Base-by-base conservation (phyloP, 2,113 vertebrate species). In the Alethe castanea region DNA sequence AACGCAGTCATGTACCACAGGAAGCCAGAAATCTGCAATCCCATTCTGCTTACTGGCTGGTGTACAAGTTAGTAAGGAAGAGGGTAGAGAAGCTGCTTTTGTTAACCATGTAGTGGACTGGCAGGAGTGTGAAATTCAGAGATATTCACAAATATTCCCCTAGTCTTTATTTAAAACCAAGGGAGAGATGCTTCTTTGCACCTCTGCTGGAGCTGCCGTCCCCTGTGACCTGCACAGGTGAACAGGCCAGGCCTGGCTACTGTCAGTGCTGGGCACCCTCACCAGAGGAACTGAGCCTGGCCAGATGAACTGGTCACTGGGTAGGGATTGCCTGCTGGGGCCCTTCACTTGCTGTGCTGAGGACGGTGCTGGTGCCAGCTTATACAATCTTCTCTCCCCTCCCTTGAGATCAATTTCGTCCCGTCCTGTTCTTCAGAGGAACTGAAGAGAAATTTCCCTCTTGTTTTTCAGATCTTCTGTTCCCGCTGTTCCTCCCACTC, bases 401-500 rank as follows among this genome's bases (percentile, higher is more conserved):
- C 18, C 25, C 44, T 77, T 56, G 60, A 88, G 59, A 56, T 36
- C 20, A 71, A 0, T 62, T 77, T 91, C 74, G 35, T 71, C n/a
- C 25, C 24, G 22, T 35, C 29, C 6, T 33, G 36, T 50, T 61
- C 48, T 71, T 80, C 28, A 35, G 25, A 73, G 52, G 65, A 94
- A 14, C 71, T 90, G 25, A 95, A 81, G 28, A 54, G 70, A 67
- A 26, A 60, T 87, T 52, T 77, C 29, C 20, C 40, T 95, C 56
- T 84, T 89, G 24, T 91, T 88, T 97, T 98, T 87, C 98, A 99
- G 99, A 99, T 99, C 97, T 99, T 99, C 98, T 99, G 99, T 96
- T 99, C 99, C 26, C 99, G 99, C 94, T 99, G 99, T 95, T 99
- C 99, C 31, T 98, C 99, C 31, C 99, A 99, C 94, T 99, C 99